phyloP scores from a whole-genome alignment of 2,113 vertebrate species.

The Dipodomys merriami region DNA sequence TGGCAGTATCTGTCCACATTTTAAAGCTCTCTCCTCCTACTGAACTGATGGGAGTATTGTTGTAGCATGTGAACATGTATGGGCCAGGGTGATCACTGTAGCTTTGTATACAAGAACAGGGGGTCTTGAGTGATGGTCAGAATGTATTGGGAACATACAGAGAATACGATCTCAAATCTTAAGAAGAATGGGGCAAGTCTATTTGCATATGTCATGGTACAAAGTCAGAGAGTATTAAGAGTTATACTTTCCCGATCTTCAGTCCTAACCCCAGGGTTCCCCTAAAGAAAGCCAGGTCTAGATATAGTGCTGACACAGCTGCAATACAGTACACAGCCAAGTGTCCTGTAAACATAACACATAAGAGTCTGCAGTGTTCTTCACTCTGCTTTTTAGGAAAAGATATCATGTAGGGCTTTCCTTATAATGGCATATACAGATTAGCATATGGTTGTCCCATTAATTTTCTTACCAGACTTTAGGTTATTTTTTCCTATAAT shows the following conservation, averaged over 20 bases:
- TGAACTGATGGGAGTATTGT: background rate
- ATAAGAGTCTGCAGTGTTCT: background rate
- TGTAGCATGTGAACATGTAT: accelerated
- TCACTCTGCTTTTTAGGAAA: background rate
- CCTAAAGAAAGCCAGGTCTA: background rate
- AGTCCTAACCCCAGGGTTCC: background rate
- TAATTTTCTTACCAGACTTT: conserved; percentile 26
- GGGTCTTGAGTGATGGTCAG: background rate
- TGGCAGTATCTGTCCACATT: background rate
- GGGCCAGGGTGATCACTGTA: too few species aligned
- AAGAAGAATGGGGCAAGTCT: background rate
- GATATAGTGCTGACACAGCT: too few species aligned
- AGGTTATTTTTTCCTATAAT: conserved; percentile 21
- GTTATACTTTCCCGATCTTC: background rate
- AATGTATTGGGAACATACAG: background rate
- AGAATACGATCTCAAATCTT: background rate
- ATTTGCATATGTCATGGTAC: background rate
- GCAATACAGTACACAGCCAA: background rate
- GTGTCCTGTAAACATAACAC: background rate
- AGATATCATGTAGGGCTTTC: background rate
- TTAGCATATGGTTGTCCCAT: background rate
- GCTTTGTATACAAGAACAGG: background rate
- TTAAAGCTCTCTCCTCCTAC: background rate
- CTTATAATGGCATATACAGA: conserved; percentile 8
- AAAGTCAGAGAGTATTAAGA: background rate